Conservation (phyloP, 2,888 invertebrate species). For the Capitulum mitella region DNA sequence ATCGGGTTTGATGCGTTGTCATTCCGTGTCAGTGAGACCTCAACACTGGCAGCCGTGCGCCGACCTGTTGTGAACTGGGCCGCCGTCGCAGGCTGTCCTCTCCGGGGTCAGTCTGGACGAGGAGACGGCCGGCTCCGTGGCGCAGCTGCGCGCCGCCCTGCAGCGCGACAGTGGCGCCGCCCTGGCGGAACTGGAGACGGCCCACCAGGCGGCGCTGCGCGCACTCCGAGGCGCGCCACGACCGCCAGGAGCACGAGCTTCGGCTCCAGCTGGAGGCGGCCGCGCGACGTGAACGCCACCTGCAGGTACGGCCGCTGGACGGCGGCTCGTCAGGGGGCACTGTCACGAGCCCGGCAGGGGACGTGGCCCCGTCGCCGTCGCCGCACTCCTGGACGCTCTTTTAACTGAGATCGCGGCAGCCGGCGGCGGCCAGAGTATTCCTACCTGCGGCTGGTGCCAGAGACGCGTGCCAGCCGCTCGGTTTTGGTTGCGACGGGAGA, state of each 20-base stretch:
- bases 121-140: background rate
- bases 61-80: no score
- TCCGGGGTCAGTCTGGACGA: conserved; percentile 11
- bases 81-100: conserved; percentile 8
- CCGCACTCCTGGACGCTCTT: no score
- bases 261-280: conserved; percentile 19
- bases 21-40: no score
- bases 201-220: conserved; percentile 15
- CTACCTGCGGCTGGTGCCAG: no score
- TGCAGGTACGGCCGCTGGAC: background rate
- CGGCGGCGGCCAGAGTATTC: no score
- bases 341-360: background rate
- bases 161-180: background rate
- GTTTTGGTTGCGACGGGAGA: no score
- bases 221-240: background rate
- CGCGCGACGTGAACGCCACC: conserved; percentile 7
- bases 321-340: background rate
- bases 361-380: background rate
- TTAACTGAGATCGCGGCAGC: no score
- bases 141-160: background rate
- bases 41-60: no score
- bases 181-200: conserved; percentile 13
- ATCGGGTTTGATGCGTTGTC: no score
- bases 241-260: conserved; percentile 17
- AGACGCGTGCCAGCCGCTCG: no score